These are phyloP conservation scores for Drosophila acutilabella DNA, from an alignment of 2,888 invertebrate genomes.

Conservation along the genomic window DNA sequence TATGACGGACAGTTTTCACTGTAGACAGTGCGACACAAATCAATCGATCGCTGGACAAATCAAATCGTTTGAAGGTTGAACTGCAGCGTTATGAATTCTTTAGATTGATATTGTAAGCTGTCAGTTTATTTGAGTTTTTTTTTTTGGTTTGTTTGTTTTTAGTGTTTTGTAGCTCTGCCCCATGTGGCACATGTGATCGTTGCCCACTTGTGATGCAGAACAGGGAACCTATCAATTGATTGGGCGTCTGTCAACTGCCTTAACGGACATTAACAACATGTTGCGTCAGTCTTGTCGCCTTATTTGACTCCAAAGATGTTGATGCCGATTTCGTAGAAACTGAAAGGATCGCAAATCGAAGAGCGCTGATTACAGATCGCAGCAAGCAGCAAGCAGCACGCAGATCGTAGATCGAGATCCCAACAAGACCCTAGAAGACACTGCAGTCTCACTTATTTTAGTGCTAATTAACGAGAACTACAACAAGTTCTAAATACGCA, in stretches of 20 bases:
- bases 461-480: conserved; percentile 74
- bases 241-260: conserved; percentile 75
- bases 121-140: not conserved
- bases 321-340: conserved; percentile 68
- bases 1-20: conserved; percentile 65
- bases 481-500: conserved; percentile 64
- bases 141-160: not conserved
- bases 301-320: conserved; percentile 64
- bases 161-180: not conserved
- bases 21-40: conserved; percentile 33
- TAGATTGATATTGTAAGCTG: conserved; percentile 33
- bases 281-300: conserved; percentile 58
- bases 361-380: not conserved
- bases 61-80: conserved; percentile 18
- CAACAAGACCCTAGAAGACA: conserved; percentile 1
- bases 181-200: conserved; percentile 50
- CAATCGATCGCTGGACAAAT: conserved; percentile 34
- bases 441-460: conserved; percentile 58
- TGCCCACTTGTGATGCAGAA: conserved; percentile 66
- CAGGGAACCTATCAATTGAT: conserved; percentile 58
- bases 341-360: conserved; percentile 47
- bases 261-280: conserved; percentile 74
- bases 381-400: conserved; percentile 14
- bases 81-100: conserved; percentile 17
- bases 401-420: not conserved